These are phyloP conservation scores for Mesocentrotus franciscanus DNA, from an alignment of 53 echinoderm and acorn worm genomes.

Conservation along the genomic window DNA sequence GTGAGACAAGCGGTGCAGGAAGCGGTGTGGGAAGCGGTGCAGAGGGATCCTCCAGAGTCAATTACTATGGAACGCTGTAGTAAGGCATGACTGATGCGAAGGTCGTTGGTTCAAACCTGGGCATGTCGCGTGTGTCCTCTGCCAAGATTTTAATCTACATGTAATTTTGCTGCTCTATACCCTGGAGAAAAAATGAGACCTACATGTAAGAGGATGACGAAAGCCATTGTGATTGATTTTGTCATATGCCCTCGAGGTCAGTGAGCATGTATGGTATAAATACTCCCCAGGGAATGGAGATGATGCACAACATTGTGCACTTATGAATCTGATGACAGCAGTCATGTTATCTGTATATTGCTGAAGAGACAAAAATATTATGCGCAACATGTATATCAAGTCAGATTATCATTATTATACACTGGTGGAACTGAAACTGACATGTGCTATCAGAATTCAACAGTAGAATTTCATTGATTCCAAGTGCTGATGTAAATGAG, in stretches of 20 bases:
- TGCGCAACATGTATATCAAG: neutral
- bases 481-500: neutral
- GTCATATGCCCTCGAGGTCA: neutral
- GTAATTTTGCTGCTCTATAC: too few relatives aligned
- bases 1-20: neutral
- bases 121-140: neutral
- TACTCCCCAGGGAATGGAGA: neutral
- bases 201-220: neutral
- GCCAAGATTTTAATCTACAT: too few relatives aligned
- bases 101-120: too few relatives aligned
- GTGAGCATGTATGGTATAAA: neutral
- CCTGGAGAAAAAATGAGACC: too few relatives aligned
- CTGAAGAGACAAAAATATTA: neutral
- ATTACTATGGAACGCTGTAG: slow-evolving; percentile 43
- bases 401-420: too few relatives aligned
- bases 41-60: slow-evolving; percentile 10
- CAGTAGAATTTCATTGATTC: neutral
- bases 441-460: too few relatives aligned
- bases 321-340: neutral
- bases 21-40: neutral
- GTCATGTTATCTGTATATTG: neutral
- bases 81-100: neutral
- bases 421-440: too few relatives aligned
- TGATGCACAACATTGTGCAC: too few relatives aligned
- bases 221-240: neutral